Conservation (phyloP, 2,797 vertebrate species). For the Orestias chungarensis region DNA sequence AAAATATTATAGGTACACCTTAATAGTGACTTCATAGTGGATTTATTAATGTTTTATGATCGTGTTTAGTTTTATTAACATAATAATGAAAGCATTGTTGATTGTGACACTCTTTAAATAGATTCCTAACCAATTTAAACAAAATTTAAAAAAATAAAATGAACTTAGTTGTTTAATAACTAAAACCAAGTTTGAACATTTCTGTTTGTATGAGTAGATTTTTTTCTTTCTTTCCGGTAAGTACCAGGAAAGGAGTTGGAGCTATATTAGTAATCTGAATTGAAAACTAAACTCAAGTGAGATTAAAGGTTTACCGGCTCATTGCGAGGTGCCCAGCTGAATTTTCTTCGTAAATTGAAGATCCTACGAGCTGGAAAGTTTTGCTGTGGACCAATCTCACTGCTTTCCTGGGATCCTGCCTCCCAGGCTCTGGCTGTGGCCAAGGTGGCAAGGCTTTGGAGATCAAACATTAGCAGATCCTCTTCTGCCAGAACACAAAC, state of each 20-base stretch:
- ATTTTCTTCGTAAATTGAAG: slow-evolving; percentile 89
- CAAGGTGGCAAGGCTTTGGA: slow-evolving; percentile 91
- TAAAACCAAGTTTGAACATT: not conserved
- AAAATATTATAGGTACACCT: not conserved
- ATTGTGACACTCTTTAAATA: not conserved
- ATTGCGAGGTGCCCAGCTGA: slow-evolving; percentile 91
- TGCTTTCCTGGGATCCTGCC: slow-evolving; percentile 75
- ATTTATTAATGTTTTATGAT: not conserved
- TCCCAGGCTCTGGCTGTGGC: slow-evolving; percentile 92
- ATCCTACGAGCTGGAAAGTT: slow-evolving; percentile 78
- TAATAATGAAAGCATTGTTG: not conserved
- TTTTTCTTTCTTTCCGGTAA: not conserved
- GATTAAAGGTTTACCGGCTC: slow-evolving; percentile 88
- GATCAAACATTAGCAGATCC: slow-evolving; percentile 88
- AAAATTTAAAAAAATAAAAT: not conserved
- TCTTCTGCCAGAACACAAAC: slow-evolving; percentile 71
- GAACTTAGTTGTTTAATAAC: not conserved
- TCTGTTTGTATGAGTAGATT: not conserved
- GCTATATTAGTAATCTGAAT: not conserved
- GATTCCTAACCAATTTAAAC: not conserved
- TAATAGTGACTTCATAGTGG: not conserved
- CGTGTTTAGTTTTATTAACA: too few relatives aligned
- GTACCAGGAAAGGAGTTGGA: not conserved
- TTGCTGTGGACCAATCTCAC: slow-evolving; percentile 57
- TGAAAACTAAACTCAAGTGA: too few relatives aligned